Base-by-base conservation (phyloP, 2,888 invertebrate species). In the Cosmia pyralina region DNA sequence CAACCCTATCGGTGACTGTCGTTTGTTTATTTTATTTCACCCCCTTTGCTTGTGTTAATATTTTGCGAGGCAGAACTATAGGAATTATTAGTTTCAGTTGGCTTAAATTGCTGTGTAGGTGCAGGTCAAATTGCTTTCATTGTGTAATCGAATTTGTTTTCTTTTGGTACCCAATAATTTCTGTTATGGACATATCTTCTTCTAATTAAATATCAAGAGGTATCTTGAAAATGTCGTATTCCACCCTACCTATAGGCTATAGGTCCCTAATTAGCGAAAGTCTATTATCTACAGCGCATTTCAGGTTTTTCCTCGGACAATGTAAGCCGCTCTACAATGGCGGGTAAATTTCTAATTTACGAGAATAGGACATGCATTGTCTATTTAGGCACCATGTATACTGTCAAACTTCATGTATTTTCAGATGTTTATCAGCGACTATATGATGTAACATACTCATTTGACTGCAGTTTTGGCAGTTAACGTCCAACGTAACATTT, bases 1-100 rank as follows among this genome's bases (percentile, higher is more conserved):
- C 73, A 70, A 87, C 87, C 87, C 89, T 89, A 89, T 84, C 66
- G 67, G 75, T 84, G 80, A 83, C 82, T 83, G 78, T 71, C 81
- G 79, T 72, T 75, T 82, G 79, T 79, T 82, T 75, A 71, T 82
- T 82, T 79, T 63, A 68, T 28, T 64, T 59, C 63, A 79, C 65
- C 79, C 68, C 60, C 64, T 65, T 81, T 85, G 83, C 75, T 77
- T 78, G 60, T 77, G 72, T 68, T 72, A 66, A 82, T 62, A 76
- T 74, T 83, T 70, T 73, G 70, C 69, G 60, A 34, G 22, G 38
- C 28, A 19, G 41, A 75, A 73, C 52, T 68, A 44, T 44, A 44
- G 44, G 8, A 77, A 28, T 70, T 53, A 8, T 53, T 7, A 7
- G 10, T 50, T 58, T 55, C n/a, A 62, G 50, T 44, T 13, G 28